Evolutionary conservation across 2,113 vertebrate genomes (phyloP), one percentile per base, ranked within the genome.

Genomic region (Pluvialis apricaria): DNA sequence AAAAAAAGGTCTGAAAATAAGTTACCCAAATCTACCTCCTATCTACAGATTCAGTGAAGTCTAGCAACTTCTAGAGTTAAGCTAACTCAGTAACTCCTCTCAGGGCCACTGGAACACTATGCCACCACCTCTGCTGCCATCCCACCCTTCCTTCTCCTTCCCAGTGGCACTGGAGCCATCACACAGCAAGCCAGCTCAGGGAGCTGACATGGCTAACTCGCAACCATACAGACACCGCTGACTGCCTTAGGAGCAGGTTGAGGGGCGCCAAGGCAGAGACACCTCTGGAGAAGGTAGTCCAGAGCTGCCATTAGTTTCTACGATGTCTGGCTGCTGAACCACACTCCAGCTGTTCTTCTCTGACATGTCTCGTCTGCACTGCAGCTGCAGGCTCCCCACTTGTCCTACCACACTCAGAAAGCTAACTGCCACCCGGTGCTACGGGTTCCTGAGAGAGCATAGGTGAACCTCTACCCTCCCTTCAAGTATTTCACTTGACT

Each of bases 151-250:
- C 7, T 51, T 25, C 19, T 68, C 32, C 34, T 29, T 40, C 31
- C 55, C 24, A 42, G 24, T 1, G 3, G 49, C 36, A 32, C 77
- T 34, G 19, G 34, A 65, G 40, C 52, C 6, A 13, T 15, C 21
- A 32, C 0, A 1, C 28, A 45, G 62, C 26, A 38, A 52, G 32
- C 3, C 34, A 62, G 3, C 28, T 32, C 28, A 16, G 7, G 25
- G 38, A n/a, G 29, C 0, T 6, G 29, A 42, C 8, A 8, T 1
- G 2, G 34, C 25, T 14, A 47, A 40, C 22, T 28, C 7, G 0
- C 15, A 52, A 22, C 4, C 28, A 52, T 29, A 40, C 34, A 45
- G 42, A 13, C 45, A 65, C 36, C 31, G 13, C 18, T 21, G 44
- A 16, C 38, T 19, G 40, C 4, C 1, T 13, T n/a, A 80, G 62